Conservation (phyloP, 1,140 invertebrate species). For the Drosophila dunni region DNA sequence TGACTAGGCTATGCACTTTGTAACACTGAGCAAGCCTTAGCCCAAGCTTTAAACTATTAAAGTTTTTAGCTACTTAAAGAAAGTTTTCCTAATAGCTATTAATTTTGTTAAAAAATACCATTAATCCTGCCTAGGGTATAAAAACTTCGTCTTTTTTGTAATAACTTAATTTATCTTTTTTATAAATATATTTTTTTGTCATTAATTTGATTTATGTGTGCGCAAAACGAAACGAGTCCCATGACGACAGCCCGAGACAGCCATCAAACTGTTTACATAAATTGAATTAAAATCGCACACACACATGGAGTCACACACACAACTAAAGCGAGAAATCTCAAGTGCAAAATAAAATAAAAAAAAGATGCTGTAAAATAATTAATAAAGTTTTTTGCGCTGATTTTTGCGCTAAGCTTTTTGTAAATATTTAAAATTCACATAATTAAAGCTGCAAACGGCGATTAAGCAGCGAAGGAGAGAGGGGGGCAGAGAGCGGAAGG, state of each 20-base stretch:
- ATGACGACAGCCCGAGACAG: conserved; percentile 59
- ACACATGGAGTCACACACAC: neutral
- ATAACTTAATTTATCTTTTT: conserved; percentile 6
- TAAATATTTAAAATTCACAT: conserved; percentile 83
- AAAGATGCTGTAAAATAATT: conserved; percentile 80
- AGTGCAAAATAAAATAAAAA: conserved; percentile 43
- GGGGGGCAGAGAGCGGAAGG: neutral
- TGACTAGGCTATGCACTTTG: neutral
- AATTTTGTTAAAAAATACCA: no score
- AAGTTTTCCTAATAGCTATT: no score
- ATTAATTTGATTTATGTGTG: conserved; percentile 80
- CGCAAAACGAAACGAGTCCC: conserved; percentile 60
- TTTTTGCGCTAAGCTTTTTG: conserved; percentile 77
- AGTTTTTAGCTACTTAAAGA: no score
- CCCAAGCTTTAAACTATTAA: no score
- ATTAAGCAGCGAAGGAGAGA: conserved; percentile 48
- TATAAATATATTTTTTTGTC: conserved; percentile 62
- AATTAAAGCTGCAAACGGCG: conserved; percentile 72
- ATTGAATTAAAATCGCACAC: conserved; percentile 74
- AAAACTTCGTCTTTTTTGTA: neutral
- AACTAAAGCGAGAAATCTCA: conserved; percentile 29
- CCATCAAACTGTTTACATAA: conserved; percentile 78
- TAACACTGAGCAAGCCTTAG: no score
- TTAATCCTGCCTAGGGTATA: no score
- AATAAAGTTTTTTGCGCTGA: conserved; percentile 82